Evolutionary conservation across 2,888 invertebrate genomes (phyloP).

Genomic region (Hipparchia sbordonii): DNA sequence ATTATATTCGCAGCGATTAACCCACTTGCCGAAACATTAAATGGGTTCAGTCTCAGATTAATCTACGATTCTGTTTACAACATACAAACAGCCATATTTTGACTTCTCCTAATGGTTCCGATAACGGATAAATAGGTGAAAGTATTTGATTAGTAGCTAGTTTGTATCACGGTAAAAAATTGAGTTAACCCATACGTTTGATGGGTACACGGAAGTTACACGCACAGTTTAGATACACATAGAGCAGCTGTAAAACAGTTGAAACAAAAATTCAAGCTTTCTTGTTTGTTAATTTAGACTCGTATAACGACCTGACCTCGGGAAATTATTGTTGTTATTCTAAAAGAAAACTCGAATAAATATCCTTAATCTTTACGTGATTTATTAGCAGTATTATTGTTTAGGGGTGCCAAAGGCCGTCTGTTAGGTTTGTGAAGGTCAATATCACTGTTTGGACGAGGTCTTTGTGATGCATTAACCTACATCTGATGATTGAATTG

Average conservation of each 20-base stretch:
- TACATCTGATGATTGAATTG: conserved; percentile 46
- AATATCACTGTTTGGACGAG: conserved; percentile 55
- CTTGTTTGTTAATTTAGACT: conserved; percentile 28
- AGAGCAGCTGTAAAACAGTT: conserved; percentile 27
- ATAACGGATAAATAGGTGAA: conserved; percentile 27
- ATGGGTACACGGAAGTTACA: conserved; percentile 28
- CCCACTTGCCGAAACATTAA: conserved; percentile 63
- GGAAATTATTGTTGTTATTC: conserved; percentile 48
- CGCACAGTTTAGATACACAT: not conserved
- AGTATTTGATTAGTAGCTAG: conserved; percentile 19
- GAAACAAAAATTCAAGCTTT: conserved; percentile 30
- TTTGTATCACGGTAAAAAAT: conserved; percentile 14
- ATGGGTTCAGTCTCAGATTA: conserved; percentile 49
- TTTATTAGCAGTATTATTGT: conserved; percentile 60
- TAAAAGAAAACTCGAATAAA: conserved; percentile 47
- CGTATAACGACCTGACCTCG: conserved; percentile 41
- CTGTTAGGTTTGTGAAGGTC: conserved; percentile 63
- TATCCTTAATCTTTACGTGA: conserved; percentile 58
- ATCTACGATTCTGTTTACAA: conserved; percentile 59
- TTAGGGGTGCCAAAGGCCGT: conserved; percentile 60
- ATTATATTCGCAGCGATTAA: conserved; percentile 68
- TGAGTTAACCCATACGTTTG: conserved; percentile 12
- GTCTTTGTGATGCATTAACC: conserved; percentile 54
- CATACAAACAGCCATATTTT: conserved; percentile 47
- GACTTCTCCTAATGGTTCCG: conserved; percentile 25